Conservation (phyloP, 2,113 vertebrate species). For the Pedionomus torquatus region DNA sequence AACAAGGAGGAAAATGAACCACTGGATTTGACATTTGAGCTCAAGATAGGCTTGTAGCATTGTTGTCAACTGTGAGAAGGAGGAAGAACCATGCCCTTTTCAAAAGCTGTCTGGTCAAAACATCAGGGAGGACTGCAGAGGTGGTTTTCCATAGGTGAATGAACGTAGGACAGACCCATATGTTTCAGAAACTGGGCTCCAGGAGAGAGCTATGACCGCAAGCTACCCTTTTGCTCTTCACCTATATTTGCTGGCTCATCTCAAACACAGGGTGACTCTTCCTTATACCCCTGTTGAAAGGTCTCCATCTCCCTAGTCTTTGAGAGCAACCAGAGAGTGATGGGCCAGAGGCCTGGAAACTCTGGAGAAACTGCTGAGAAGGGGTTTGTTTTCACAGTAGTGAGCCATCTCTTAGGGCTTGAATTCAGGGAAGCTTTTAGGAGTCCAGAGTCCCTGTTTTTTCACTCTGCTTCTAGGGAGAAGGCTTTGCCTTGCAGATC, state of each 20-base stretch:
- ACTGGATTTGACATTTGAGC: background rate
- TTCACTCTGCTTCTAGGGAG: background rate
- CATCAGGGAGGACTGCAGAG: background rate
- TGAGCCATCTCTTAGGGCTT: background rate
- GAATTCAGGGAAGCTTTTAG: background rate
- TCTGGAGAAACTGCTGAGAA: background rate
- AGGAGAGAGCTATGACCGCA: fast-evolving
- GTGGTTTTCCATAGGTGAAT: background rate
- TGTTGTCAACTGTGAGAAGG: background rate
- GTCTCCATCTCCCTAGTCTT: background rate
- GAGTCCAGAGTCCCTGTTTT: background rate
- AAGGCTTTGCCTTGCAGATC: background rate
- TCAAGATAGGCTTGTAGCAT: fast-evolving
- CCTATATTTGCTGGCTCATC: background rate
- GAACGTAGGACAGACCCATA: fast-evolving
- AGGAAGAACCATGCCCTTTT: background rate
- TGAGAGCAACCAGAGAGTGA: background rate
- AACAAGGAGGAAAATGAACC: background rate
- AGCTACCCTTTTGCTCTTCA: fast-evolving
- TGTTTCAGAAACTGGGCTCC: fast-evolving
- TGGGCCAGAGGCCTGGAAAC: background rate
- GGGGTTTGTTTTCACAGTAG: background rate
- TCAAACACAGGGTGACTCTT: fast-evolving
- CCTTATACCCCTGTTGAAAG: background rate
- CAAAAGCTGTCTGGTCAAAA: background rate